Base-by-base conservation (phyloP, 2,113 vertebrate genomes). In the Scortum barcoo region DNA sequence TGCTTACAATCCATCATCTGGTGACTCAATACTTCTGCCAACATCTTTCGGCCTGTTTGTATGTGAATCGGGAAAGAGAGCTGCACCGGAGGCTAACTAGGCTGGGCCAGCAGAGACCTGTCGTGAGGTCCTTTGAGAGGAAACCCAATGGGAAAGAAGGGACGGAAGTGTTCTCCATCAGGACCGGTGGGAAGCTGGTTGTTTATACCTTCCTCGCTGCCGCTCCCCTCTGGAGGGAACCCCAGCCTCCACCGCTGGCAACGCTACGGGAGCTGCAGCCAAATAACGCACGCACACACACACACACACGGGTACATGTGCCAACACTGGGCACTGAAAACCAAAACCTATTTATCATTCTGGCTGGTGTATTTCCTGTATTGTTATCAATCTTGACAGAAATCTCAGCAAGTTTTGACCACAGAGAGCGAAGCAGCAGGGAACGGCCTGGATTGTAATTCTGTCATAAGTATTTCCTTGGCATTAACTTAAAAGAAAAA, bases 161-260 rank as follows among this genome's bases (percentile, higher is more conserved):
- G 62, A 62, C 79, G 75, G 54, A 86, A 81, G 80, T 62, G 26
- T 36, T 79, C 61, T 83, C 73, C 42, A 30, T 26, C 3, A 58
- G 62, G 24, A 12, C 72, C 77, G 9, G 48, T 60, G 68, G 69
- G 70, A 63, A 68, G 42, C 69, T 38, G 53, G 63, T 24, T 44
- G 77, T 84, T 88, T 81, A 62, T 50, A 83, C 11, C 53, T 38
- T 53, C 65, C 36, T 33, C 53, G 22, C 9, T 28, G 60, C 0
- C 53, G 58, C 46, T 46, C 44, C 24, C 61, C 78, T 84, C 67
- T 71, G 48, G 63, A 28, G 50, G 36, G 62, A 73, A 36, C 33
- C 24, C 26, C 48, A 12, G 51, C 75, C 66, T 69, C 36, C 3
- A 0, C 24, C 7, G 3, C 81, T 78, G 75, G 50, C 44, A 87